phyloP scores from a whole-genome alignment of 2,888 invertebrate species.

The Shargacucullia verbasci region DNA sequence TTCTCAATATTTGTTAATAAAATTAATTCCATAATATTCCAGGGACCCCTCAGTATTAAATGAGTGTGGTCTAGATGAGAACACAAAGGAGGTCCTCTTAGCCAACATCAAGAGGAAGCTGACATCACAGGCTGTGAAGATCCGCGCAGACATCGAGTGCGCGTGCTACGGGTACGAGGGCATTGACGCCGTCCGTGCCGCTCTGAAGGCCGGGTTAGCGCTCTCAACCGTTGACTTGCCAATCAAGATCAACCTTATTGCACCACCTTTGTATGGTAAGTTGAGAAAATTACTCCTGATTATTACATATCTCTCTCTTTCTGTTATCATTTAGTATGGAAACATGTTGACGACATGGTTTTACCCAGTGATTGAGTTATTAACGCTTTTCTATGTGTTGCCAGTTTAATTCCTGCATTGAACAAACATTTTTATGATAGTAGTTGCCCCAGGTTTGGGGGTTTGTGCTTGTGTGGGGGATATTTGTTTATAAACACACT shows the following conservation, averaged over 20 bases:
- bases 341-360: too few relatives aligned
- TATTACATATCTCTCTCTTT: too few relatives aligned
- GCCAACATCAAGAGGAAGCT: constrained; percentile 98
- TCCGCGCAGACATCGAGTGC: constrained; percentile 83
- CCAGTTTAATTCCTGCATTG: too few relatives aligned
- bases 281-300: too few relatives aligned
- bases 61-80: constrained; percentile 97
- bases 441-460: too few relatives aligned
- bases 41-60: constrained; percentile 98
- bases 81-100: constrained; percentile 96
- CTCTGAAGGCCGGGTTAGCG: constrained; percentile 96
- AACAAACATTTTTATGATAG: too few relatives aligned
- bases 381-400: too few relatives aligned
- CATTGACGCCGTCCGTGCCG: constrained; percentile 99
- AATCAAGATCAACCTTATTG: constrained; percentile 99
- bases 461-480: too few relatives aligned
- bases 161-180: constrained; percentile 95
- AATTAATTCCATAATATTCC: constrained; percentile 59
- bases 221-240: constrained; percentile 97
- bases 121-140: constrained; percentile 94
- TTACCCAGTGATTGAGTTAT: too few relatives aligned
- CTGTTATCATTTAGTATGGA: too few relatives aligned
- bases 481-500: too few relatives aligned
- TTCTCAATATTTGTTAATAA: too few relatives aligned
- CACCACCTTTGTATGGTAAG: constrained; percentile 97